phyloP scores from a whole-genome alignment of 2,113 vertebrate genomes.

The Burhinus oedicnemus region DNA sequence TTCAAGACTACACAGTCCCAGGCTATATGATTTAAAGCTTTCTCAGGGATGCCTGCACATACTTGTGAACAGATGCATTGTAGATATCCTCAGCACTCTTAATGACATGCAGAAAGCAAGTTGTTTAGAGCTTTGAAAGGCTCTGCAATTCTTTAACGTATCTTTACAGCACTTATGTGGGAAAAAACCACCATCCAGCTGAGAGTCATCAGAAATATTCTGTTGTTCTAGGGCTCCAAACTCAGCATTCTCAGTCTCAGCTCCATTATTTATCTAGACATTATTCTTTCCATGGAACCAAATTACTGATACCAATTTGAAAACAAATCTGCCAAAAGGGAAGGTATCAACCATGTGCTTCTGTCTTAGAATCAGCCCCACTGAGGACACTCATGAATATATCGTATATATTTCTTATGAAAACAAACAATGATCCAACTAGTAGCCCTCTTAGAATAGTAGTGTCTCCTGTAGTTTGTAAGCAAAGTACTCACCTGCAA shows the following conservation, averaged over 20 bases:
- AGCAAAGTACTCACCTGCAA: background rate
- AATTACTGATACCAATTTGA: constrained; percentile 37
- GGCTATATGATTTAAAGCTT: constrained; percentile 11
- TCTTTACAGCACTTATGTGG: constrained; percentile 71
- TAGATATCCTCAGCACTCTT: constrained; percentile 61
- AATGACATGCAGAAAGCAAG: constrained; percentile 58
- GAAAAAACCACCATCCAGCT: constrained; percentile 57
- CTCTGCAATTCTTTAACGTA: constrained; percentile 50
- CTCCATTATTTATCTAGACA: constrained; percentile 56
- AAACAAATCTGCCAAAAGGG: constrained; percentile 64
- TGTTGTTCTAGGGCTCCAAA: constrained; percentile 56
- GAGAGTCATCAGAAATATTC: constrained; percentile 61
- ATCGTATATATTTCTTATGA: background rate
- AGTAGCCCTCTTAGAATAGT: background rate
- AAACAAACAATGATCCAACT: constrained; percentile 11
- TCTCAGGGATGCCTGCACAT: constrained; percentile 16
- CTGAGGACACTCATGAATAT: constrained; percentile 18
- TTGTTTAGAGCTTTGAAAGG: constrained; percentile 64
- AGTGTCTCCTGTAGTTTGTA: background rate
- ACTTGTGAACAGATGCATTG: constrained; percentile 59
- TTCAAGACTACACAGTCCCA: background rate
- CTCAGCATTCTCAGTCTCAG: constrained; percentile 46
- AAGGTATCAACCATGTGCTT: constrained; percentile 45
- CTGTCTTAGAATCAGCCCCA: constrained; percentile 19
- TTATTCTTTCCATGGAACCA: constrained; percentile 54